A percentile compares a stretch with the other conserved stretches of the same genome.
phyloP scores from a whole-genome alignment of 1,140 invertebrate genomes.

The Drosophila mayri region DNA sequence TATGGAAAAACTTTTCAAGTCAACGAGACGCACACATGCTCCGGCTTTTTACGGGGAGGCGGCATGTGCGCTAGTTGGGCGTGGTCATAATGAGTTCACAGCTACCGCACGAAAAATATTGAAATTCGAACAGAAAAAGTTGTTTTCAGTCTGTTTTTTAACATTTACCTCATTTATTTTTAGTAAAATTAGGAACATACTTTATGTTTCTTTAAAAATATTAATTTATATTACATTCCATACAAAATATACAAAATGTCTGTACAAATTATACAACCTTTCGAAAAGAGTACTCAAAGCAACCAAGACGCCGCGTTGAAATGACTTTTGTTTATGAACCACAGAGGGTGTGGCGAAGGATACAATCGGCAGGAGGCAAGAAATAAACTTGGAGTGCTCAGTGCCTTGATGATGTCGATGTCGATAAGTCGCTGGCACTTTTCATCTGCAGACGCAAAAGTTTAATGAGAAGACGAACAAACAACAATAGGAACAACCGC shows the following conservation, averaged over 20 bases:
- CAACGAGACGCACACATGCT: constrained; percentile 45
- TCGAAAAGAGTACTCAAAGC: background rate
- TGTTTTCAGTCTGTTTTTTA: background rate
- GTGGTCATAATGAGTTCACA: constrained; percentile 48
- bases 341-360: background rate
- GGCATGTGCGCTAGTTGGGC: constrained; percentile 32
- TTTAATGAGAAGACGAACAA: constrained; percentile 38
- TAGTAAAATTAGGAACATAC: too few relatives aligned
- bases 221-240: background rate
- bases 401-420: constrained; percentile 28
- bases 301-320: constrained; percentile 32
- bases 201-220: too few relatives aligned
- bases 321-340: constrained; percentile 62
- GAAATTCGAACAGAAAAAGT: background rate
- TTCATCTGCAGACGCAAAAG: constrained; percentile 45
- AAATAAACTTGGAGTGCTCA: constrained; percentile 35
- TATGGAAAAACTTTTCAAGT: constrained; percentile 63
- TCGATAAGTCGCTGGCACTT: constrained; percentile 43
- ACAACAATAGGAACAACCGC: constrained; percentile 9
- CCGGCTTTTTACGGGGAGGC: constrained; percentile 8
- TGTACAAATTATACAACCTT: background rate
- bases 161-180: too few relatives aligned
- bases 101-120: constrained; percentile 6
- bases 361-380: constrained; percentile 13
- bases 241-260: too few relatives aligned